phyloP scores from a whole-genome alignment of 2,888 invertebrate species.

The Antitype chi region DNA sequence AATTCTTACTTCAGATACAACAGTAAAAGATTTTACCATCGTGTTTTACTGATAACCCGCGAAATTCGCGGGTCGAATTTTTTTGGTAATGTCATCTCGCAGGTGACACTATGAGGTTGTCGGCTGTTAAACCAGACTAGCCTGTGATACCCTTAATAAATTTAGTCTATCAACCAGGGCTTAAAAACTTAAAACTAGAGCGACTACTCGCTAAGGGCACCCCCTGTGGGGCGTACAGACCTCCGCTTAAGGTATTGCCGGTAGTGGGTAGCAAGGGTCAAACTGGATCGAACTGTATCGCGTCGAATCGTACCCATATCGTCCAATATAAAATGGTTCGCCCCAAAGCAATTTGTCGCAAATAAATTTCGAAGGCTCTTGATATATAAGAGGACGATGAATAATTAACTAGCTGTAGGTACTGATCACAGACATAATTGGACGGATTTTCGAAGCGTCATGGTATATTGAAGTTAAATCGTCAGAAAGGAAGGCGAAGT shows the following conservation, averaged over 20 bases:
- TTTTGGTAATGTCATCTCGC: too few relatives aligned
- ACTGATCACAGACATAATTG: constrained; percentile 64
- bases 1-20: not conserved
- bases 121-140: too few relatives aligned
- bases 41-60: not conserved
- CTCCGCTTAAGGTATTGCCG: too few relatives aligned
- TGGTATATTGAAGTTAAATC: constrained; percentile 10
- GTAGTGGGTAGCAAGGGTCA: too few relatives aligned
- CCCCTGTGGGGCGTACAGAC: too few relatives aligned
- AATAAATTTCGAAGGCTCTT: constrained; percentile 54
- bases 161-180: too few relatives aligned
- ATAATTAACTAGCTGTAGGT: constrained; percentile 65
- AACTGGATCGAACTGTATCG: too few relatives aligned
- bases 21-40: constrained; percentile 17
- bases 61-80: too few relatives aligned
- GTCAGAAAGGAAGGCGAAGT: not conserved
- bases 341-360: constrained; percentile 47
- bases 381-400: constrained; percentile 58
- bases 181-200: too few relatives aligned
- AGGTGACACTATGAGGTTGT: too few relatives aligned
- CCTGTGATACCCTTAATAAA: too few relatives aligned
- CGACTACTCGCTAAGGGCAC: too few relatives aligned
- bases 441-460: constrained; percentile 53
- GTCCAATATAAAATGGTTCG: constrained; percentile 28
- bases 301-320: constrained; percentile 23